These are phyloP conservation scores for Subanguina moxae DNA, from an alignment of 1,140 invertebrate genomes.

Conservation along the genomic window DNA sequence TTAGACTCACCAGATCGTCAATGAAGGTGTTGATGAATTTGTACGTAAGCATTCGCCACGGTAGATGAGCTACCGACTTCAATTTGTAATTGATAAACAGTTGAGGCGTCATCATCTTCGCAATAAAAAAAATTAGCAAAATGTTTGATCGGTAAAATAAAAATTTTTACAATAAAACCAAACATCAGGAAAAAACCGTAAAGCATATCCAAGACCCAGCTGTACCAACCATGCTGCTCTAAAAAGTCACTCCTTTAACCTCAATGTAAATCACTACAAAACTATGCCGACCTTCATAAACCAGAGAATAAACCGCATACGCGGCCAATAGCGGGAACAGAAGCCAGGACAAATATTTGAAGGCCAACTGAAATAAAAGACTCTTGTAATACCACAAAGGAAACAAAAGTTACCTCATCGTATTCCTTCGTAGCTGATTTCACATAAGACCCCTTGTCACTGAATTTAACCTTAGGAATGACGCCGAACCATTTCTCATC, in stretches of 20 bases:
- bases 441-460: conserved; percentile 92
- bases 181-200: conserved; percentile 97
- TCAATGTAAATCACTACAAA: not conserved
- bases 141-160: not conserved
- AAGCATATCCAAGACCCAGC: conserved; percentile 77
- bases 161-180: conserved; percentile 81
- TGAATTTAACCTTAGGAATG: conserved; percentile 75
- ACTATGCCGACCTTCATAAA: conserved; percentile 68
- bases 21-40: conserved; percentile 99
- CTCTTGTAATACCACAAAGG: too few species aligned
- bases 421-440: conserved; percentile 89
- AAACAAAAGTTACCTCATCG: conserved; percentile 67
- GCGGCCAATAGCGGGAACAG: conserved; percentile 85
- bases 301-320: conserved; percentile 90
- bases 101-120: conserved; percentile 71
- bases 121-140: not conserved
- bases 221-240: conserved; percentile 98
- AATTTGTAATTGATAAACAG: conserved; percentile 96
- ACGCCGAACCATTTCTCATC: conserved; percentile 73
- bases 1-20: conserved; percentile 81
- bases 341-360: conserved; percentile 87
- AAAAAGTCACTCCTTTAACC: not conserved
- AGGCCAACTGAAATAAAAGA: conserved; percentile 70
- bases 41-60: conserved; percentile 96
- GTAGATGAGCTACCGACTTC: conserved; percentile 95